Base-by-base conservation (phyloP, 64 coral and sea anemone genomes). In the Dendronephthya gigantea region DNA sequence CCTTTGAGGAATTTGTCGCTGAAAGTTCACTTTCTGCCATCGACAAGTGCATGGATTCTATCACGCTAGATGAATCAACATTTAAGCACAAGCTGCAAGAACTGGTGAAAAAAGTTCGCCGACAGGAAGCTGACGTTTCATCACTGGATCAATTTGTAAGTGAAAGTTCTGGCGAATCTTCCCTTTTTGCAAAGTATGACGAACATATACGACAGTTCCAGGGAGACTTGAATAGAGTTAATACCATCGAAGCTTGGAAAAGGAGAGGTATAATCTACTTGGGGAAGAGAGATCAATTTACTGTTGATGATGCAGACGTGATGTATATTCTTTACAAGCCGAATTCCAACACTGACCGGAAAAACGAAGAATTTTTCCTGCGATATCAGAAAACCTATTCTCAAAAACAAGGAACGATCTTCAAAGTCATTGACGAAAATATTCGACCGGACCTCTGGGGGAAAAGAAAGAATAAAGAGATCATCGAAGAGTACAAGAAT, bases 121-220 rank as follows among this genome's bases (percentile, higher is more conserved):
- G 39, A 83, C 16, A 83, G 38, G n/a, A 40, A 48, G 47, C 39
- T 27, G 82, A 83, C 29, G 82, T 83, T 36, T 83, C 82, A 83
- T 40, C 39, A 15, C 39, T 83, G 15, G 39, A 83, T 45, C 19
- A 19, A 12, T 48, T 83, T 2, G 23, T 83, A 27, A 83, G 39
- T 83, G 39, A 48, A 83, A 45, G 23, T 40, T 9, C 25, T 23
- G 37, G 47, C 47, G 82, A 39, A 62, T 62, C 55, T 83, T 40
- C 39, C 0, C 39, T 23, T 11, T 40, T 83, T 40, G n/a, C 39
- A 17, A 48, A 47, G 47, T 83, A n/a, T 40, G 39, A 40, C 9
- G 9, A 9, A 2, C 25, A 48, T 36, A 43, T 45, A 16, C 33
- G 39, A 23, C 35, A 83, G 14, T 48, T 40, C 47, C 39, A 40